These are phyloP conservation scores for Plagodis pulveraria DNA, from an alignment of 2,888 invertebrate genomes.

Conservation along the genomic window DNA sequence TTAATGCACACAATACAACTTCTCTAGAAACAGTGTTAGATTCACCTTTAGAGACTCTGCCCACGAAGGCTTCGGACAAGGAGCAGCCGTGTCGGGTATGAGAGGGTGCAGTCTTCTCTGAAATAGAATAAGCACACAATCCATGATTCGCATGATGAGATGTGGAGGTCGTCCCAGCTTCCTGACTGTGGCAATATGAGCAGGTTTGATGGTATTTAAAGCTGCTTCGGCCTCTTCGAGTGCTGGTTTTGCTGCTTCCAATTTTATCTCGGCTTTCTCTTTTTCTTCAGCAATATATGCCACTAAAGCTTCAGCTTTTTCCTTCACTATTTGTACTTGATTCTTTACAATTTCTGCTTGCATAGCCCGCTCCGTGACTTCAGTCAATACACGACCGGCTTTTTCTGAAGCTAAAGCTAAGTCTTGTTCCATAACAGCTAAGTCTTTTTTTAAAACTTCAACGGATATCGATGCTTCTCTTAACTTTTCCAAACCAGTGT, in stretches of 20 bases:
- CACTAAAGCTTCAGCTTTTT: slow-evolving; percentile 96
- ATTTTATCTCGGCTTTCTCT: slow-evolving; percentile 94
- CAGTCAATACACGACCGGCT: slow-evolving; percentile 93
- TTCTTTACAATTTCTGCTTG: slow-evolving; percentile 98
- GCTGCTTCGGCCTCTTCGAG: slow-evolving; percentile 98
- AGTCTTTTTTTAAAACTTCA: slow-evolving; percentile 94
- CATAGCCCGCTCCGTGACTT: slow-evolving; percentile 96
- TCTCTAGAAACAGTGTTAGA: not conserved
- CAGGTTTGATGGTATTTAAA: slow-evolving; percentile 97
- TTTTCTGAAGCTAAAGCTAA: slow-evolving; percentile 96
- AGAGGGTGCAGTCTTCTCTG: slow-evolving; percentile 94
- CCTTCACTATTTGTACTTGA: slow-evolving; percentile 97
- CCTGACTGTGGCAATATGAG: slow-evolving; percentile 97
- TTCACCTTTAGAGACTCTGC: slow-evolving; percentile 95
- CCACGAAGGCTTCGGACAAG: slow-evolving; percentile 98
- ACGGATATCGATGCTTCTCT: slow-evolving; percentile 98
- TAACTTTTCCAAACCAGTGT: slow-evolving; percentile 96
- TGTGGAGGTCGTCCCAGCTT: slow-evolving; percentile 98
- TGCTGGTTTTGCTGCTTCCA: slow-evolving; percentile 98
- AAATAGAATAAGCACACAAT: slow-evolving; percentile 96
- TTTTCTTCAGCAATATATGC: slow-evolving; percentile 95
- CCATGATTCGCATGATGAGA: slow-evolving; percentile 99
- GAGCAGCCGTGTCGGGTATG: slow-evolving; percentile 91
- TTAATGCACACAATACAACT: not conserved
- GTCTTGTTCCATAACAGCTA: slow-evolving; percentile 97